Conservation (phyloP, 2,113 vertebrate genomes). For the Monarcha castaneiventris region DNA sequence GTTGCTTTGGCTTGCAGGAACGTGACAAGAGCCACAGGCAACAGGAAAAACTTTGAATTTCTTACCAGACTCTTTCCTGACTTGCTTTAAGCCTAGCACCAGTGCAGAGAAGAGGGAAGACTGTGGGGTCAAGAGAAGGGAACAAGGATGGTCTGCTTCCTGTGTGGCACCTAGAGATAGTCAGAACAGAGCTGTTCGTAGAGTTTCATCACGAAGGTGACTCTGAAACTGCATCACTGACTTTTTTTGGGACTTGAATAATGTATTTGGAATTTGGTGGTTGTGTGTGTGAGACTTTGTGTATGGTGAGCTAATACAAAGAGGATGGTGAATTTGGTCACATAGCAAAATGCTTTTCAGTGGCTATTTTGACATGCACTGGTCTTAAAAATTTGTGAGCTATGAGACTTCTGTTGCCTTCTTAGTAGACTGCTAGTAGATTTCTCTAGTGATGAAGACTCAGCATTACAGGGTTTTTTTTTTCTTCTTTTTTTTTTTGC, state of each 20-base stretch:
- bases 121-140: not conserved
- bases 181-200: not conserved
- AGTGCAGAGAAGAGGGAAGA: not conserved
- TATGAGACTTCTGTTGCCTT: not conserved
- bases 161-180: not conserved
- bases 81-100: not conserved
- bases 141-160: not conserved
- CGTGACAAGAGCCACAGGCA: not conserved
- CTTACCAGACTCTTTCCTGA: not conserved
- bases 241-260: not conserved
- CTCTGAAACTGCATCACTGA: not conserved
- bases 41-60: accelerated
- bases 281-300: not conserved
- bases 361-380: not conserved
- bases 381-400: not conserved
- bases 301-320: not conserved
- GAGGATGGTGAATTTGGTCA: not conserved
- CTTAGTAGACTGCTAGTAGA: not conserved
- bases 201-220: not conserved
- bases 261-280: not conserved
- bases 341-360: not conserved
- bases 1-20: not conserved
- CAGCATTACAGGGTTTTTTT: not conserved
- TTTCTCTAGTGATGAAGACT: not conserved
- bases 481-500: not conserved